Evolutionary conservation across 30 jellyfish, hydroid and myxozoan species (phyloP), one percentile per base, ranked within the genome.

Genomic region (Chrysaora quinquecirrha): DNA sequence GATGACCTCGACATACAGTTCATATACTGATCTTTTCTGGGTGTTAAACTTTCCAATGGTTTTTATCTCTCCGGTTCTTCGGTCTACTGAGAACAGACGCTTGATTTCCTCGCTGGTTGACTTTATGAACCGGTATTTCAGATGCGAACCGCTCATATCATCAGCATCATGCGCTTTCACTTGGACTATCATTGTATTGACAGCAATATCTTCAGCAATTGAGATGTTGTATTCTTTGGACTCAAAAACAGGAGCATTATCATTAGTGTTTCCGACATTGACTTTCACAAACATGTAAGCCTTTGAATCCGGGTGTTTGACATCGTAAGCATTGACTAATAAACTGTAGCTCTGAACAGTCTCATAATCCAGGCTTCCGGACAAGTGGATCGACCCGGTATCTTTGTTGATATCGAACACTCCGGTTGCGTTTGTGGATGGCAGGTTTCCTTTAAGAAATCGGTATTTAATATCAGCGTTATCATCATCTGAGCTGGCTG

Each of bases 241-340:
- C 16, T 84, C 92, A 60, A 95, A 88, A 2, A 78, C 85, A 7
- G 99, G 99, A 21, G 86, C 69, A 54, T 95, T 84, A 83, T 95
- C 97, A 64, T 84, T 88, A 27, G 73, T 86, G 63, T 95, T 95
- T 30, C 34, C 48, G 27, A 95, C 94, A 4, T 30, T 47, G 9
- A 88, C 89, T 25, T 86, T 48, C 46, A 88, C 66, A 65, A 27
- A 9, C 38, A 35, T 52, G 85, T 14, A 85, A 12, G 88, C 95
- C 23, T 72, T 18, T 33, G 82, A 47, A 3, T 38, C 77, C 14
- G 61, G 24, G 23, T 31, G 50, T 12, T 54, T 75, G 2, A 73
- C 24, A 12, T 52, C 78, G 22, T 60, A 50, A 3, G 92, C 92
- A 46, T 70, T 82, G n/a, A 95, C 90, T 86, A 88, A 33, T 80